A percentile compares a stretch with the other conserved stretches of the same genome.
phyloP scores from a whole-genome alignment of 1,140 invertebrate species.

The Ganaspis sp. region DNA sequence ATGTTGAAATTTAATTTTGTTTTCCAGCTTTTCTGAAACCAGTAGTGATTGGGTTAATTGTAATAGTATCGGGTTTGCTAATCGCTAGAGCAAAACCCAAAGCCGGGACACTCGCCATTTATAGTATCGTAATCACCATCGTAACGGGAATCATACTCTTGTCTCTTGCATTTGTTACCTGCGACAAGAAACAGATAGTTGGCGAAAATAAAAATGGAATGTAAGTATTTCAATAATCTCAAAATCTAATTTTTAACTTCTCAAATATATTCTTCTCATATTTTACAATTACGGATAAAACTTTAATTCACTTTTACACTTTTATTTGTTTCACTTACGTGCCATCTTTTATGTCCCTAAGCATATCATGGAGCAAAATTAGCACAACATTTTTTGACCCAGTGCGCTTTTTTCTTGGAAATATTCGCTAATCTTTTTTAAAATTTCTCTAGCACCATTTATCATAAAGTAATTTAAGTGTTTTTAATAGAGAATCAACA shows the following conservation, averaged over 20 bases:
- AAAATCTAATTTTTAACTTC: not conserved
- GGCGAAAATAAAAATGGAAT: constrained; percentile 68
- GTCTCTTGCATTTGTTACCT: constrained; percentile 79
- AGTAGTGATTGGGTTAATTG: constrained; percentile 78
- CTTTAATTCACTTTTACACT: too few relatives aligned
- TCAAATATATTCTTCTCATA: too few relatives aligned
- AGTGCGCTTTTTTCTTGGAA: too few relatives aligned
- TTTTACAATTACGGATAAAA: too few relatives aligned
- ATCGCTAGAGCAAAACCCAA: constrained; percentile 79
- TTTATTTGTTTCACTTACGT: too few relatives aligned
- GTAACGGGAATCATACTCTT: constrained; percentile 76
- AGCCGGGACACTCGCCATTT: constrained; percentile 76
- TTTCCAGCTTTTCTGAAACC: constrained; percentile 77
- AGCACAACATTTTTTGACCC: too few relatives aligned
- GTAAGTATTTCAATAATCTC: constrained; percentile 41
- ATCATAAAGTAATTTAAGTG: too few relatives aligned
- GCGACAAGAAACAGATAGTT: constrained; percentile 74
- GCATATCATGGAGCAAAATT: too few relatives aligned
- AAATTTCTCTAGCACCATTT: too few relatives aligned
- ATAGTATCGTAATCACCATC: constrained; percentile 77
- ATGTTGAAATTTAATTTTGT: constrained; percentile 20
- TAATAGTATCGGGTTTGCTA: constrained; percentile 80
- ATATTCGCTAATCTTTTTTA: too few relatives aligned
- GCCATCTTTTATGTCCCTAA: too few relatives aligned
- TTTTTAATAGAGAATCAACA: too few relatives aligned